A percentile compares a stretch with the other conserved stretches of the same genome.
Evolutionary conservation across 2,113 vertebrate species (phyloP).

Genomic region (Eptesicus fuscus): DNA sequence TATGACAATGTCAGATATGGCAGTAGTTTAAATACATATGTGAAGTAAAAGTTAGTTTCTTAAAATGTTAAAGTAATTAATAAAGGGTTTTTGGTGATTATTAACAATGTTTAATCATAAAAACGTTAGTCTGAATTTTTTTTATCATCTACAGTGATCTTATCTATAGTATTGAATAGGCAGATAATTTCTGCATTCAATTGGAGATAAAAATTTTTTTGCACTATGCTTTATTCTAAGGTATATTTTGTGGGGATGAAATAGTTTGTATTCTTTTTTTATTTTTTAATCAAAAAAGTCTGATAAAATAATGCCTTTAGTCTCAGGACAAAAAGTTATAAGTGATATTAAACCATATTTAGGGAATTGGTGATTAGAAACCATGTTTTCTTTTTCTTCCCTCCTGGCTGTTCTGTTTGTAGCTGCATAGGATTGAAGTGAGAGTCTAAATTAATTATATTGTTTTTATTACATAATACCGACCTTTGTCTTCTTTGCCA

Average conservation of each 20-base stretch:
- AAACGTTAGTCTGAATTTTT: neutral
- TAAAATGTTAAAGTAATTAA: neutral
- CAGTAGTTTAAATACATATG: constrained; percentile 10
- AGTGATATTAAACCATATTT: neutral
- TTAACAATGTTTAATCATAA: neutral
- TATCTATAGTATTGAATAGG: neutral
- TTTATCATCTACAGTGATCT: neutral
- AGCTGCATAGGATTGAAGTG: constrained; percentile 33
- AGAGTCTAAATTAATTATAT: constrained; percentile 64
- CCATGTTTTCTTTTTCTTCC: no score
- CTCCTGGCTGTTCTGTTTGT: neutral
- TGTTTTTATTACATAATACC: constrained; percentile 59
- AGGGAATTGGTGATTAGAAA: neutral
- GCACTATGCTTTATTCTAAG: constrained; percentile 34
- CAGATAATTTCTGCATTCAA: constrained; percentile 27
- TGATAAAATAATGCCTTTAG: constrained; percentile 59
- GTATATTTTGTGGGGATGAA: constrained; percentile 23
- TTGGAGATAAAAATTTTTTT: constrained; percentile 28
- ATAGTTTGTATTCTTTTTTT: neutral
- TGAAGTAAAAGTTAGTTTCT: constrained; percentile 6
- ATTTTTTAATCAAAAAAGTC: constrained; percentile 1
- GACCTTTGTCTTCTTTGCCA: constrained; percentile 58
- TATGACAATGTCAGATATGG: neutral
- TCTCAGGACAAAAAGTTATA: constrained; percentile 57
- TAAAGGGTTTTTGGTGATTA: neutral